A percentile compares a stretch with the other conserved stretches of the same genome.
These are phyloP conservation scores for Maconellicoccus hirsutus DNA, from an alignment of 1,140 invertebrate species.

Conservation along the genomic window DNA sequence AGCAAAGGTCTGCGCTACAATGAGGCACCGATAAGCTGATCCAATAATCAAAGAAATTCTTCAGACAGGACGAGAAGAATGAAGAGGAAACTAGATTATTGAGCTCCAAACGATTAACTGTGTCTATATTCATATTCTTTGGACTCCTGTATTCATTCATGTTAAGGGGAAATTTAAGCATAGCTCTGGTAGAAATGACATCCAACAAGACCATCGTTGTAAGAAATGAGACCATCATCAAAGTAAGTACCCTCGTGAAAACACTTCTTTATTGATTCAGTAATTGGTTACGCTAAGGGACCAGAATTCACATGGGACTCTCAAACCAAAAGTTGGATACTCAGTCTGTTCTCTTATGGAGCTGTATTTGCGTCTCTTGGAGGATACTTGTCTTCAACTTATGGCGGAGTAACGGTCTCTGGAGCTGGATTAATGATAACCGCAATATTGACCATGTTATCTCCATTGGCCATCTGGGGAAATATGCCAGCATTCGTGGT, in stretches of 20 bases:
- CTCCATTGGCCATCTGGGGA: conserved; percentile 58
- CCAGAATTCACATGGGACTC: conserved; percentile 50
- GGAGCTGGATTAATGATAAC: conserved; percentile 68
- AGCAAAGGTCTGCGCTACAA: too few species aligned
- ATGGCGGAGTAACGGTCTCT: conserved; percentile 59
- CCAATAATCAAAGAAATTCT: too few species aligned
- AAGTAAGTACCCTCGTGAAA: background rate
- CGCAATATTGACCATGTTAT: conserved; percentile 68
- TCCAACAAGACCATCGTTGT: background rate
- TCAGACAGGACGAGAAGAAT: too few species aligned
- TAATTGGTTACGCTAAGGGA: conserved; percentile 19
- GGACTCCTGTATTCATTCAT: too few species aligned
- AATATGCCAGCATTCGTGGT: conserved; percentile 57
- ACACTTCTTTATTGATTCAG: background rate
- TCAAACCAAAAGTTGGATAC: conserved; percentile 60
- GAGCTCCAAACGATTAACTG: too few species aligned
- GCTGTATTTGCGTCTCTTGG: conserved; percentile 65
- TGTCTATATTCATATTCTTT: too few species aligned
- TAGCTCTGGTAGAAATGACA: background rate
- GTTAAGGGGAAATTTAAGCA: background rate
- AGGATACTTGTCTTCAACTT: conserved; percentile 53
- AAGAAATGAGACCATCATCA: background rate
- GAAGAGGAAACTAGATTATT: too few species aligned
- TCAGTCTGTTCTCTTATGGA: conserved; percentile 80
- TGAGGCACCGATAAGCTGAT: too few species aligned